Conservation (phyloP, 1,140 invertebrate species). For the Drosophila lacertosa region DNA sequence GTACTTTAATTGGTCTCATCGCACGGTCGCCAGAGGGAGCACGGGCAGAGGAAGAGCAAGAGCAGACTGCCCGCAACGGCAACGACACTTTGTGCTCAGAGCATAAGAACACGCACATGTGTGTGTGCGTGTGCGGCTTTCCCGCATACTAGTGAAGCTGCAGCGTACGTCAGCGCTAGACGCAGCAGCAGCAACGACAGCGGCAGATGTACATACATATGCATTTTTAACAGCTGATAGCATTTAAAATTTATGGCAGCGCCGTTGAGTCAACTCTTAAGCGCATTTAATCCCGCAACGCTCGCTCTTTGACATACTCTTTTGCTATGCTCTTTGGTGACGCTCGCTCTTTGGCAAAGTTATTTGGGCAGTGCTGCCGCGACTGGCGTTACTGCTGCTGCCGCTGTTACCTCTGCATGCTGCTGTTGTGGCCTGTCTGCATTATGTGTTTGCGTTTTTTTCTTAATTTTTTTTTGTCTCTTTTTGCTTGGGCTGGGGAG, state of each 20-base stretch:
- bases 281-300: conserved; percentile 13
- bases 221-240: conserved; percentile 73
- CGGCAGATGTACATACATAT: conserved; percentile 50
- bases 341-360: conserved; percentile 35
- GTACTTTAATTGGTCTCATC: conserved; percentile 60
- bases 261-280: conserved; percentile 23
- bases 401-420: background rate
- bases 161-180: conserved; percentile 13
- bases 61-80: conserved; percentile 29
- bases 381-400: conserved; percentile 3
- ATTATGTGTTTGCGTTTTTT: conserved; percentile 3
- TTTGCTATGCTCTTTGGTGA: conserved; percentile 16
- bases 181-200: conserved; percentile 27
- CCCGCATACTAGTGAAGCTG: conserved; percentile 38
- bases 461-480: conserved; percentile 8
- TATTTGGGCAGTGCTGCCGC: conserved; percentile 26
- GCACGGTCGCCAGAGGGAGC: background rate
- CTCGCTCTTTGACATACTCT: conserved; percentile 15
- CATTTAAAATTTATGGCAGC: conserved; percentile 70
- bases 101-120: conserved; percentile 21
- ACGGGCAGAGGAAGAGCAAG: conserved; percentile 29
- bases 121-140: conserved; percentile 28
- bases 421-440: conserved; percentile 23
- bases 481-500: background rate
- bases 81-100: conserved; percentile 47